phyloP scores from a whole-genome alignment of 1,140 invertebrate species.

The Lucilia cuprina region DNA sequence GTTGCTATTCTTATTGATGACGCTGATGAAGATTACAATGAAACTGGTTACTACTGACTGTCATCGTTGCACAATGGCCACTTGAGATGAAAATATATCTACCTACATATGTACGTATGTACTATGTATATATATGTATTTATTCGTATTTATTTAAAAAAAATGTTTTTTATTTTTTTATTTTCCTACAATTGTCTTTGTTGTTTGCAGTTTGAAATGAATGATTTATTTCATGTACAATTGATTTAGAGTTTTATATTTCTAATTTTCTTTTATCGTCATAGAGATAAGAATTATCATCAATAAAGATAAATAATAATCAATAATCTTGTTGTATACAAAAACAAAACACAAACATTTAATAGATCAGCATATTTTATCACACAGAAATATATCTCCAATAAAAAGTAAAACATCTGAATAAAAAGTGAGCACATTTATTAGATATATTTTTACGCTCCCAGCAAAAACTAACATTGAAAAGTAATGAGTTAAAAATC shows the following conservation, averaged over 20 bases:
- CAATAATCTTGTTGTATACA: background rate
- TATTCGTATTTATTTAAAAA: background rate
- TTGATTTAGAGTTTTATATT: background rate
- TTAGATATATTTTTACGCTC: too few relatives aligned
- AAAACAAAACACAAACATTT: too few relatives aligned
- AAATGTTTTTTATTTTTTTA: background rate
- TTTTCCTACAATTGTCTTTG: background rate
- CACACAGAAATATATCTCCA: too few relatives aligned
- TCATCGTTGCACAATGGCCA: background rate
- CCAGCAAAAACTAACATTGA: too few relatives aligned
- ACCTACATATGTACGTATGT: background rate
- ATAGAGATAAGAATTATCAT: background rate
- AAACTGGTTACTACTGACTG: background rate
- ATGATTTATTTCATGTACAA: background rate
- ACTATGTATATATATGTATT: background rate
- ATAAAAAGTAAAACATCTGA: too few relatives aligned
- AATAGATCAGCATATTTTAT: too few relatives aligned
- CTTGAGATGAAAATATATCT: background rate
- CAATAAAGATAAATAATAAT: constrained; percentile 4
- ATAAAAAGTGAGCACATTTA: too few relatives aligned
- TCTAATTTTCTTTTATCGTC: background rate
- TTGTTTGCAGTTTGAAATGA: background rate
- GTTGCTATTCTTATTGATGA: background rate
- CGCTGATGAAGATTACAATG: background rate
- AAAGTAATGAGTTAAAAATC: too few relatives aligned